A percentile compares a stretch with the other conserved stretches of the same genome.
Conservation (phyloP, 2,797 vertebrate species). For the Mormyrus hasselquistii region DNA sequence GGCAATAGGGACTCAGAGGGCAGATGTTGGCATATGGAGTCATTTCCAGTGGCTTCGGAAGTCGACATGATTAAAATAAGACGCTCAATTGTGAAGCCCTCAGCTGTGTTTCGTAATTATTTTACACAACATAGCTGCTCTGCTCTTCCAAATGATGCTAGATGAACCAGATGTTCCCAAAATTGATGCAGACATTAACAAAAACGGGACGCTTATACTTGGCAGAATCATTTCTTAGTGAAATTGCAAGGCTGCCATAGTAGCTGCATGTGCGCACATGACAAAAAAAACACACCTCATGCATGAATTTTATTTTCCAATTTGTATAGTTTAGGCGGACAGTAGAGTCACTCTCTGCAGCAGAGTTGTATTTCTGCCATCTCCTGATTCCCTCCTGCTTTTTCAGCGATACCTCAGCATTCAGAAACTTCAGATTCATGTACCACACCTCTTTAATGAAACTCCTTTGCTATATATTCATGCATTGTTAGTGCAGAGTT, state of each 20-base stretch:
- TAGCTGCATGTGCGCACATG: neutral
- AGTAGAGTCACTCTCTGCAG: neutral
- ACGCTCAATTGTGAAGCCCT: neutral
- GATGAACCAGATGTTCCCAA: neutral
- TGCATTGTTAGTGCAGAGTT: neutral
- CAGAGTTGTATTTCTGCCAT: neutral
- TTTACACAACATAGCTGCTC: neutral
- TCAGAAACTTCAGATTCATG: neutral
- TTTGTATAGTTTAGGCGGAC: neutral
- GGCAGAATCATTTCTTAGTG: neutral
- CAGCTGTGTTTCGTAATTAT: neutral
- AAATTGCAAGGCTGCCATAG: neutral
- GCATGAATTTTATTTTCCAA: neutral
- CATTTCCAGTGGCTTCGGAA: neutral
- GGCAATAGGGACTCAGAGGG: neutral
- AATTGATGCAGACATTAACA: neutral
- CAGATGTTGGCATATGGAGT: neutral
- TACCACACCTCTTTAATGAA: neutral
- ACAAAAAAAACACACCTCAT: neutral
- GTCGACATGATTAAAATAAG: neutral
- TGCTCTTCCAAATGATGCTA: neutral
- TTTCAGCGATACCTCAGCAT: neutral
- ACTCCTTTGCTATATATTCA: neutral
- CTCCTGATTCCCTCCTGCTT: neutral
- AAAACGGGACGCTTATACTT: neutral